phyloP scores from a whole-genome alignment of 2,113 vertebrate species.

The Quiscalus mexicanus region DNA sequence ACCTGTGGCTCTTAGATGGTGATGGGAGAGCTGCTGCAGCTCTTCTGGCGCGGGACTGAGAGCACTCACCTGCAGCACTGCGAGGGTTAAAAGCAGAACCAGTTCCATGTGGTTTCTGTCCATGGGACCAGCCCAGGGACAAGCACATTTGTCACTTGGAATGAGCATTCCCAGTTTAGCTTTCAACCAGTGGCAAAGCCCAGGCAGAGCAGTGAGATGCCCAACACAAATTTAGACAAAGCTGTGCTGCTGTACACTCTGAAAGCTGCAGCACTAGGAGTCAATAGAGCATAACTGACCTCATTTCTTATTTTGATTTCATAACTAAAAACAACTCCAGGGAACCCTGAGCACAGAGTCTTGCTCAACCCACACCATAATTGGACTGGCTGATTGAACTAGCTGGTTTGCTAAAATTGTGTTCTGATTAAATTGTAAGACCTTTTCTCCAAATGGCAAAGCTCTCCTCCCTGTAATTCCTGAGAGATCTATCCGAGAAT shows the following conservation, averaged over 20 bases:
- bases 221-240: constrained; percentile 30
- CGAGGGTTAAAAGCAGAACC: background rate
- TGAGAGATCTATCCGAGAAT: background rate
- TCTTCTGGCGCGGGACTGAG: background rate
- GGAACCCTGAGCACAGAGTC: constrained; percentile 20
- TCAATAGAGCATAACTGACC: constrained; percentile 17
- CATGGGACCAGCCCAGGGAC: background rate
- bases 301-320: constrained; percentile 54
- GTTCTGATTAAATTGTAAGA: constrained; percentile 37
- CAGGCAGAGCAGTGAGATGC: background rate
- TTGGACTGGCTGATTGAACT: constrained; percentile 21
- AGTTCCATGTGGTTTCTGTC: background rate
- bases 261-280: background rate
- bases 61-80: background rate
- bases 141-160: background rate
- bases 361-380: constrained; percentile 39
- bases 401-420: constrained; percentile 18
- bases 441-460: constrained; percentile 37
- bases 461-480: background rate
- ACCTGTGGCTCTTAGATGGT: background rate
- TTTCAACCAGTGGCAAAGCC: background rate
- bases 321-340: constrained; percentile 34
- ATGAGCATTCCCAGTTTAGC: background rate
- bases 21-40: background rate
- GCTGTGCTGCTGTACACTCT: background rate